Evolutionary conservation across 2,797 vertebrate genomes (phyloP), one percentile per base, ranked within the genome.

Genomic region (Dipus sagitta): DNA sequence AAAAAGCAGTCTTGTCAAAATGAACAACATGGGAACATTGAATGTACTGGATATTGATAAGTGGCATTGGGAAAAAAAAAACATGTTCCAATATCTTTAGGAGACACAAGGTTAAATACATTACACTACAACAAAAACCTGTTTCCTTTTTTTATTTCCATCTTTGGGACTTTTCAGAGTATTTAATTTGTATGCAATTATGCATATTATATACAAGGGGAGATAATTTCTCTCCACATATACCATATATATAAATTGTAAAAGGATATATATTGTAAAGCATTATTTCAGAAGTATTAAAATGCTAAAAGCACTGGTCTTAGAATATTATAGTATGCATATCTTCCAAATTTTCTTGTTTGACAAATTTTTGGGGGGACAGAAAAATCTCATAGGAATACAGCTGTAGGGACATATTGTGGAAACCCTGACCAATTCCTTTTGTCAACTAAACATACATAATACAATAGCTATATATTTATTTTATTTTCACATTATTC

Each of bases 251-350:
- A 70, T n/a, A 60, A 32, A 74, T 10, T 38, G 0, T 80, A 77
- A 85, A 28, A 24, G n/a, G 28, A 12, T 8, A 64, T 52, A 24
- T 64, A 23, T 26, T 76, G 3, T 47, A 47, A 82, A 86, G 86
- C 54, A 65, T 34, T 86, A 62, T 89, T 83, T 88, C n/a, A 81
- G 74, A 79, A 34, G 67, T 65, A 26, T 54, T 21, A 87, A 82
- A 42, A 83, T 62, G 24, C 72, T 86, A 76, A 83, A 13, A 79
- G 3, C 0, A 17, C 30, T 91, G 24, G 23, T 72, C 28, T 94
- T 84, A 28, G 62, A 80, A 93, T 42, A 75, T 34, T 42, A 54
- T 21, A 75, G 4, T 23, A 62, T 52, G n/a, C 5, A 52, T 0
- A 60, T 9, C 21, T 83, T 82, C n/a, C 17, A 91, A 38, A 64